Base-by-base conservation (phyloP, 2,888 invertebrate species). In the Sabatieria punctata region DNA sequence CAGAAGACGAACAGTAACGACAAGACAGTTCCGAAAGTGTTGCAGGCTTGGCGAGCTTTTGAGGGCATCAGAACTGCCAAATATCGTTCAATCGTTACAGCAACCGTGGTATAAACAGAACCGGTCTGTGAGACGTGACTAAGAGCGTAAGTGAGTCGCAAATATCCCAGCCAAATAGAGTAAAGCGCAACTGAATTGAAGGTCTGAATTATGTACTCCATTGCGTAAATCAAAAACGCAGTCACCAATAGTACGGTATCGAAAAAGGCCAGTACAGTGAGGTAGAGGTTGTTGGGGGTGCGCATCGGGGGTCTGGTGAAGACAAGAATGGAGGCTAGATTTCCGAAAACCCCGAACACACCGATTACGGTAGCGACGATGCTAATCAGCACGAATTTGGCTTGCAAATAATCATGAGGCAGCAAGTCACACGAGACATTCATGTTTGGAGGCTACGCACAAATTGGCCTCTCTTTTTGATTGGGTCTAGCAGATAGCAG, bases 261-360 rank as follows among this genome's bases (percentile, higher is more conserved):
- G 69, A 86, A 88, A 57, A 85, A 77, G 23, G 93, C 91, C 57
- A 95, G 74, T 4, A 86, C 89, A 54, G 86, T 83, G 50, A 95
- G 75, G 63, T 91, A 77, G 68, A 86, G 85, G 70, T 91, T 91
- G 64, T 91, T 85, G 63, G 89, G 88, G 49, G 86, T 86, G 60
- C 84, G 78, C 91, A 93, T 91, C 69, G 89, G 82, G 23, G 88
- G 86, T 46, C 86, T 77, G 49, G 85, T 82, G 44, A 89, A 73
- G 57, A 89, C 86, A 50, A 88, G 78, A 74, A 85, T 83, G 36
- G 88, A 80, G 48, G 91, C 79, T 48, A 82, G 75, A 69, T 89
- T 91, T 53, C 89, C 91, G 40, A 85, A 74, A 51, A 89, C 77
- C 4, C 89, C 91, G 59, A 80, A 78, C 24, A 81, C 68, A 49